Evolutionary conservation across 2,113 vertebrate species (phyloP).

Genomic region (Sakesphorus luctuosus): DNA sequence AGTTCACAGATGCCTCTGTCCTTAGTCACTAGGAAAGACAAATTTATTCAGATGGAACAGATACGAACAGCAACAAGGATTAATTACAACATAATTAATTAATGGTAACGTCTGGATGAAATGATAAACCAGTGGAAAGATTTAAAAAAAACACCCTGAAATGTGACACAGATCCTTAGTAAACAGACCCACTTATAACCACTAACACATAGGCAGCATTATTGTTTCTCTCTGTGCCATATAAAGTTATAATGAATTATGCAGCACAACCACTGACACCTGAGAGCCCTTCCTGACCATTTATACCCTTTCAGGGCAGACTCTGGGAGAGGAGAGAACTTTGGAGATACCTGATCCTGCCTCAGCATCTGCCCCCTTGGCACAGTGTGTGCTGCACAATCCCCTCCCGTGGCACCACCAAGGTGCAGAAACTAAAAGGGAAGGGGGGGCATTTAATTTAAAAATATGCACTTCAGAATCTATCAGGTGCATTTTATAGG

Average conservation of each 20-base stretch:
- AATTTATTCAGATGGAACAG: constrained; percentile 9
- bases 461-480: not conserved
- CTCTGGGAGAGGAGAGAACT: not conserved
- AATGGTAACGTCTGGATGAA: constrained; percentile 49
- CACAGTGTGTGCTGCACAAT: not conserved
- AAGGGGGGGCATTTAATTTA: rapidly evolving
- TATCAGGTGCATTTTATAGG: not conserved
- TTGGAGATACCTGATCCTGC: not conserved
- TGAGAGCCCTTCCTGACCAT: not conserved
- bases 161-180: not conserved
- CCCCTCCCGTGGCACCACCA: rapidly evolving
- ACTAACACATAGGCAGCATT: not conserved
- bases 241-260: constrained; percentile 60
- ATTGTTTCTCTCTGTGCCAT: not conserved
- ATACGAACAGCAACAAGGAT: not conserved
- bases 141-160: not conserved
- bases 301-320: not conserved
- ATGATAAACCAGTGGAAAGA: constrained; percentile 49
- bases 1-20: not conserved
- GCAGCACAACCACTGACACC: not conserved
- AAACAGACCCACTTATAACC: constrained; percentile 8
- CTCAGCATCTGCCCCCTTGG: not conserved
- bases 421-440: rapidly evolving
- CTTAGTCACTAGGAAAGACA: not conserved
- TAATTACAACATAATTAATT: constrained; percentile 52